phyloP scores from a whole-genome alignment of 2,888 invertebrate species.

The Pogonocherus hispidulus region DNA sequence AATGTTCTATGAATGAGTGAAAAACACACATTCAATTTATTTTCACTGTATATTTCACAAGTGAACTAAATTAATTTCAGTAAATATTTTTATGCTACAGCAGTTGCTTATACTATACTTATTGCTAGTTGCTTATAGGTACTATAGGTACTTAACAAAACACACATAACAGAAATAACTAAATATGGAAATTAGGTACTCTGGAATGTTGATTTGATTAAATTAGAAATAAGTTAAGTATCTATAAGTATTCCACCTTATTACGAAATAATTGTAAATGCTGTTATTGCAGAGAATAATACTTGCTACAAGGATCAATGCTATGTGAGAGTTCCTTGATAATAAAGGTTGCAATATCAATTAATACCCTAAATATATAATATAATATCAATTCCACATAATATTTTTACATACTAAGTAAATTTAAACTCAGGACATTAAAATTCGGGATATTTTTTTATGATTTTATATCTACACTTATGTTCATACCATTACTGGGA shows the following conservation, averaged over 20 bases:
- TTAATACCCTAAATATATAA: no score
- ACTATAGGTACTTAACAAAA: no score
- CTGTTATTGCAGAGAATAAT: background rate
- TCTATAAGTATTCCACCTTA: background rate
- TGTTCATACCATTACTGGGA: no score
- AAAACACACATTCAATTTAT: background rate
- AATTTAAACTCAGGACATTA: no score
- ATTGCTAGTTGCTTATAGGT: no score
- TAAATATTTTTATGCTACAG: slow-evolving; percentile 1
- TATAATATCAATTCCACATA: no score
- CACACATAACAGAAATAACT: background rate
- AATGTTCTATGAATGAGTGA: background rate
- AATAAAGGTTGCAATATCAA: no score
- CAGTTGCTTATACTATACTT: no score
- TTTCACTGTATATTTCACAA: background rate
- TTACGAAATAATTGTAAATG: background rate
- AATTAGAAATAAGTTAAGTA: background rate
- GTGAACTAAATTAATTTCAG: background rate
- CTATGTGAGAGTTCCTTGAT: background rate
- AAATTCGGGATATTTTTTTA: no score
- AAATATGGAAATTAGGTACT: background rate
- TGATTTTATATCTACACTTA: no score
- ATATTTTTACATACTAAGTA: no score
- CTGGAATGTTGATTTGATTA: background rate
- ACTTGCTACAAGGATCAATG: background rate